These are phyloP conservation scores for Eidolon helvum DNA, from an alignment of 2,113 vertebrate species.

Conservation along the genomic window DNA sequence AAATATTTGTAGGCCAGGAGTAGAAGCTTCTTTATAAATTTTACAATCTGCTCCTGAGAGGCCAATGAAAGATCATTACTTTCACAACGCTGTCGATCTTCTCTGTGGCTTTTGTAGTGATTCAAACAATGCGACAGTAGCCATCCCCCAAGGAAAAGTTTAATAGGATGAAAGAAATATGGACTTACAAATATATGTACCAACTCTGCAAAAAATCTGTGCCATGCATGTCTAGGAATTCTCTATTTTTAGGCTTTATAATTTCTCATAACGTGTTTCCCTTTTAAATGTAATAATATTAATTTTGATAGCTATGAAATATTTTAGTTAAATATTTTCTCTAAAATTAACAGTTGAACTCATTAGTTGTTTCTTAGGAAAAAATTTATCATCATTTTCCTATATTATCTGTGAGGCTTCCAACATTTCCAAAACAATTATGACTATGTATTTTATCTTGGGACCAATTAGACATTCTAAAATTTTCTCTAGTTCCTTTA, in stretches of 20 bases:
- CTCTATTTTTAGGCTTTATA: background rate
- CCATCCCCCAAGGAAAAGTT: background rate
- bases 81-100: conserved; percentile 35
- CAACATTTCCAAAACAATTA: background rate
- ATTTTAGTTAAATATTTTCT: conserved; percentile 32
- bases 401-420: background rate
- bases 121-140: conserved; percentile 38
- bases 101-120: conserved; percentile 42
- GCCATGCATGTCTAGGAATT: background rate
- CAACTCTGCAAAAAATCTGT: background rate
- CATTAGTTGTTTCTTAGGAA: background rate
- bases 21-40: conserved; percentile 65
- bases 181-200: background rate
- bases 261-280: background rate
- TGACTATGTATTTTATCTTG: background rate
- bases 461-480: background rate
- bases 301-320: conserved; percentile 5
- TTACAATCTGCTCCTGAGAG: conserved; percentile 48
- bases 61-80: conserved; percentile 41
- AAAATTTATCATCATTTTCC: background rate
- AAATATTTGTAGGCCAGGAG: conserved; percentile 58
- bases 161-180: conserved; percentile 52
- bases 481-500: background rate
- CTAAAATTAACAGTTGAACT: conserved; percentile 30
- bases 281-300: background rate